Evolutionary conservation across 2,888 invertebrate genomes (phyloP), one percentile per base, ranked within the genome.

Genomic region (Lottia scabra): DNA sequence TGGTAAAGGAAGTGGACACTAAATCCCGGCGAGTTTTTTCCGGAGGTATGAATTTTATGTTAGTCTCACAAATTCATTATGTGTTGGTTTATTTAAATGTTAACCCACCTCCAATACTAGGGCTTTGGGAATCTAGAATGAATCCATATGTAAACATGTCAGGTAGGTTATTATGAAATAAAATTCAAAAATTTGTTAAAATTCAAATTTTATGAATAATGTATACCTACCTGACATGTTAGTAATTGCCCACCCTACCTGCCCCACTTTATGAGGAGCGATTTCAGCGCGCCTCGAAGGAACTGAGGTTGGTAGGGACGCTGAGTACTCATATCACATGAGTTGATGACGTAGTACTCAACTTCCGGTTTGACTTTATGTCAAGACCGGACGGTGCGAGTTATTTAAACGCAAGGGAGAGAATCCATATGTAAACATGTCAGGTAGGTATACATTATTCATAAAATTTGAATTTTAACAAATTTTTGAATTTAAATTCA

Each of bases 201-300:
- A 48, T 48, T 48, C 48, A 48, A 48, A 48, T 48, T n/a, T n/a
- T 48, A 48, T 48, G 48, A 48, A 48, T 48, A 48, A 48, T n/a
- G 30, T 30, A 48, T 48, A 1, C n/a, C 48, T 48, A 48, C 48
- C 48, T 48, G 48, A 48, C 48, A 48, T 48, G 19, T 48, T 30
- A 30, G 48, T 48, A 48, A 16, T 16, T n/a, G 19, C n/a, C 48
- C 48, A 48, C 48, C 48, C n/a, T n/a, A 8, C 48, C 48, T 48
- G 19, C 48, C 10, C 48, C 48, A 15, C 19, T n/a, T 48, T 8
- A 16, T 8, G 19, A 48, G 48, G 19, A 16, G 48, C 48, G 10
- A n/a, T 48, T 48, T 48, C 1, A 48, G 19, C 48, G 19, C 48
- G 48, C 48, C 48, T 48, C 48, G 48, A n/a, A n/a, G 48, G 15